A percentile compares a stretch with the other conserved stretches of the same genome.
Evolutionary conservation across 2,797 vertebrate genomes (phyloP).

Genomic region (Lepilemur septentrionalis): DNA sequence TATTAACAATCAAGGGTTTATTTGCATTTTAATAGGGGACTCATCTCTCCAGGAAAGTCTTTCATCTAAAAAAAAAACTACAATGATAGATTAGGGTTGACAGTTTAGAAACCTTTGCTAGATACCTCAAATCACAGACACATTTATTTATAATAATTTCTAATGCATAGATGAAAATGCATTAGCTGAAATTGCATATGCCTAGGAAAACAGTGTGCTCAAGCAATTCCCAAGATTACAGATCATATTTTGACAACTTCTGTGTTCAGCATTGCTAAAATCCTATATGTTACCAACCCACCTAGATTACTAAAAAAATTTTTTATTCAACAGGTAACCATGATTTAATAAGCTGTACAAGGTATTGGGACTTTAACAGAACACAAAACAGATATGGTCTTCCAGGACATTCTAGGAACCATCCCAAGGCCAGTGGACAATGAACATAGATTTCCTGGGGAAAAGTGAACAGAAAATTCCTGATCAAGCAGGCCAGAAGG

Average conservation of each 20-base stretch:
- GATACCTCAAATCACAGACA: not conserved
- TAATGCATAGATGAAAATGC: not conserved
- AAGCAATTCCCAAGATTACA: not conserved
- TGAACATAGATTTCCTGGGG: not conserved
- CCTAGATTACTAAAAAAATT: not conserved
- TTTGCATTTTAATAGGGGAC: not conserved
- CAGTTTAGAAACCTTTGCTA: not conserved
- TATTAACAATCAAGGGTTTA: not conserved
- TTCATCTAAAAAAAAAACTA: not conserved
- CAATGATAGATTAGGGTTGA: not conserved
- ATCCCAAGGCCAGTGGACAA: not conserved
- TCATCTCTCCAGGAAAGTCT: not conserved
- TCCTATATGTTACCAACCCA: not conserved
- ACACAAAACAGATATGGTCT: not conserved
- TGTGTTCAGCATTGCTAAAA: not conserved
- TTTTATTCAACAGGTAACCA: not conserved
- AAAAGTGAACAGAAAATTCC: not conserved
- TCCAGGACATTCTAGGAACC: not conserved
- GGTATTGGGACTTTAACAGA: not conserved
- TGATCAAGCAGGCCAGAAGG: not conserved
- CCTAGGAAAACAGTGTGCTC: not conserved
- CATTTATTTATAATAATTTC: not conserved
- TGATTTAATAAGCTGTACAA: not conserved
- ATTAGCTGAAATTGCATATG: not conserved
- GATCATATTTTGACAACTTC: not conserved